phyloP scores from a whole-genome alignment of 2,888 invertebrate species.

The Cephus pygmeus region DNA sequence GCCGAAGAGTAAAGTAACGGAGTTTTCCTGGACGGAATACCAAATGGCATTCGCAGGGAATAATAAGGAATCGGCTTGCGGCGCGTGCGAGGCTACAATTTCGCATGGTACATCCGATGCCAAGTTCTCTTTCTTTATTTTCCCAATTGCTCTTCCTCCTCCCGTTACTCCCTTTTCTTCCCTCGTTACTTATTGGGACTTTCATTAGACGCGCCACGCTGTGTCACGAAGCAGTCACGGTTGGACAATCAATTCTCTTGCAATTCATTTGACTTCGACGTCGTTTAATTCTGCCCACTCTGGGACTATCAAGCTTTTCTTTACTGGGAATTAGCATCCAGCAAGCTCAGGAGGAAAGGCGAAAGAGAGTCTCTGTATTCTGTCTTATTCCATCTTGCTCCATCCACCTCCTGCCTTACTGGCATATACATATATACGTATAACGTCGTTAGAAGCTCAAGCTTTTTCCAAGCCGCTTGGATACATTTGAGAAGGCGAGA shows the following conservation, averaged over 20 bases:
- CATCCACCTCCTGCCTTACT: too few relatives aligned
- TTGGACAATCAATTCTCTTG: neutral
- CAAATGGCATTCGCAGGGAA: neutral
- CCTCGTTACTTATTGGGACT: neutral
- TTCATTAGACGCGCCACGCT: neutral
- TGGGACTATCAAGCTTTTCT: neutral
- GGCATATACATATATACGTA: neutral
- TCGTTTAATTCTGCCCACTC: neutral
- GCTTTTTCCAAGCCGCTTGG: neutral
- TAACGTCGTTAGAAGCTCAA: neutral
- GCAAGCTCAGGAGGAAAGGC: neutral
- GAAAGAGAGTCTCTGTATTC: neutral
- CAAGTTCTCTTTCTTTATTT: neutral
- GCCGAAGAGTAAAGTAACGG: conserved; percentile 10
- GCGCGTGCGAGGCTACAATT: neutral
- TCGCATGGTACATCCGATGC: neutral
- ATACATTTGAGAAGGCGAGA: neutral
- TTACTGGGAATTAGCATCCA: neutral
- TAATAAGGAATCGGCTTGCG: neutral
- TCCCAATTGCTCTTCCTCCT: too few relatives aligned
- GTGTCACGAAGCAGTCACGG: neutral
- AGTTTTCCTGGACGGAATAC: neutral
- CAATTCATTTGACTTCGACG: neutral
- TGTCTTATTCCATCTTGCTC: too few relatives aligned
- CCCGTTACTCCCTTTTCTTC: too few relatives aligned